Percentiles rank a stretch among this genome's conserved stretches.
Conservation (phyloP, 35 echinoderm and acorn worm genomes). For the Ophiothrix spiculata region DNA sequence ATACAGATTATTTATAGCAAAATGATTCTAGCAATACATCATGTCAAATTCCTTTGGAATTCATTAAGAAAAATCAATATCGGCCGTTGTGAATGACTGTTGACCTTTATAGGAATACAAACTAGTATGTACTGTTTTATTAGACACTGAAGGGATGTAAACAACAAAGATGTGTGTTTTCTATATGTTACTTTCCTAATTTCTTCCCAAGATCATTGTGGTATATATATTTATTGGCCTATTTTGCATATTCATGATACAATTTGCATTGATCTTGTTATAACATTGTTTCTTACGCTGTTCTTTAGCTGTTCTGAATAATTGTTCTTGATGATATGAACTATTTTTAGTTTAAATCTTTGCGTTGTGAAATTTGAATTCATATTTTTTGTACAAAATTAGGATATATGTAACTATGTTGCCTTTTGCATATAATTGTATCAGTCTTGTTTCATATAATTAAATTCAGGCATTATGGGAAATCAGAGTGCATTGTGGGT, state of each 20-base stretch:
- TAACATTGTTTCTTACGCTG: slow-evolving; percentile 9
- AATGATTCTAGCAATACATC: too few relatives aligned
- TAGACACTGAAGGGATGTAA: too few relatives aligned
- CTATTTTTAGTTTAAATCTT: background rate
- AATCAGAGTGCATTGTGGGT: background rate
- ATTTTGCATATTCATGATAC: slow-evolving; percentile 9
- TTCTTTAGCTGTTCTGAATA: background rate
- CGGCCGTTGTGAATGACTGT: too few relatives aligned
- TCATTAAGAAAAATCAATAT: too few relatives aligned
- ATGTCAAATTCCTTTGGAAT: too few relatives aligned
- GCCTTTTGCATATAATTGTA: slow-evolving; percentile 16
- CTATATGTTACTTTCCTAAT: too few relatives aligned
- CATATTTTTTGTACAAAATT: slow-evolving; percentile 10
- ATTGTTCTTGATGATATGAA: background rate
- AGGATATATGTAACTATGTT: slow-evolving; percentile 13
- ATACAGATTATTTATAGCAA: too few relatives aligned
- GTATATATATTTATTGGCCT: slow-evolving; percentile 1
- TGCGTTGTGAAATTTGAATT: slow-evolving; percentile 8
- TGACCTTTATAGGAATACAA: too few relatives aligned
- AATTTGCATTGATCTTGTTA: slow-evolving; percentile 7
- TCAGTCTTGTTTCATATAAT: slow-evolving; percentile 6
- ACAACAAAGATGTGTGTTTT: too few relatives aligned
- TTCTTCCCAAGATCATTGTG: background rate
- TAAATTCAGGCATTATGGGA: background rate
- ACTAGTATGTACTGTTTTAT: too few relatives aligned